Conservation (phyloP, 2,113 vertebrate genomes). For the Ictalurus punctatus region DNA sequence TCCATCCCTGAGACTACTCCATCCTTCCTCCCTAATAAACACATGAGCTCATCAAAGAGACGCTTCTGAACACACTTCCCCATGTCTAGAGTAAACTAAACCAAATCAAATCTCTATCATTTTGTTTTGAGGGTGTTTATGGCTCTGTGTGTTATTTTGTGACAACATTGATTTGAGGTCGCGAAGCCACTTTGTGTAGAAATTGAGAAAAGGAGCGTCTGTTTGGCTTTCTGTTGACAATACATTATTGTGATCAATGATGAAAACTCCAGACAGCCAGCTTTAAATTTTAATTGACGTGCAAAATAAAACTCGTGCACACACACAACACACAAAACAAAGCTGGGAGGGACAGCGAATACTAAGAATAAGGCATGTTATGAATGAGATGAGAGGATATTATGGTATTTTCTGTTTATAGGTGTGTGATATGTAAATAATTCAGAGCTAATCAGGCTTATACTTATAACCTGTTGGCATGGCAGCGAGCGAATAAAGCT, state of each 20-base stretch:
- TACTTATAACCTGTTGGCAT: constrained; percentile 10
- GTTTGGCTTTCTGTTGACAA: constrained; percentile 42
- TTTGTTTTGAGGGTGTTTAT: neutral
- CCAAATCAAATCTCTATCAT: neutral
- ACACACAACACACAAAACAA: neutral
- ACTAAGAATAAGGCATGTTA: neutral
- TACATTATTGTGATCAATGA: constrained; percentile 17
- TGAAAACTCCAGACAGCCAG: constrained; percentile 39
- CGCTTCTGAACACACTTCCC: neutral
- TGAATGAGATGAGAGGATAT: constrained; percentile 14
- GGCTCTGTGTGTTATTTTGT: constrained; percentile 9
- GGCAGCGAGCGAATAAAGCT: neutral
- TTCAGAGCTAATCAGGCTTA: constrained; percentile 29
- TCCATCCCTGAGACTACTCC: neutral
- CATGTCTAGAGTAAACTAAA: neutral
- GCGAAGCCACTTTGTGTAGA: neutral
- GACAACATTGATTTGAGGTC: neutral
- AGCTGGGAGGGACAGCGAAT: neutral
- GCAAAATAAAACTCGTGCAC: constrained; percentile 21
- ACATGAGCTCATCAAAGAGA: neutral
- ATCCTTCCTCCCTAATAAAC: constrained; percentile 6
- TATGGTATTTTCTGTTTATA: constrained; percentile 12
- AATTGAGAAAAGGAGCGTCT: constrained; percentile 19
- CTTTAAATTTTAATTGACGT: constrained; percentile 60
- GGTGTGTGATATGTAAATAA: constrained; percentile 18